A percentile compares a stretch with the other conserved stretches of the same genome.
Evolutionary conservation across 2,888 invertebrate species (phyloP).

Genomic region (Lomographa bimaculata): DNA sequence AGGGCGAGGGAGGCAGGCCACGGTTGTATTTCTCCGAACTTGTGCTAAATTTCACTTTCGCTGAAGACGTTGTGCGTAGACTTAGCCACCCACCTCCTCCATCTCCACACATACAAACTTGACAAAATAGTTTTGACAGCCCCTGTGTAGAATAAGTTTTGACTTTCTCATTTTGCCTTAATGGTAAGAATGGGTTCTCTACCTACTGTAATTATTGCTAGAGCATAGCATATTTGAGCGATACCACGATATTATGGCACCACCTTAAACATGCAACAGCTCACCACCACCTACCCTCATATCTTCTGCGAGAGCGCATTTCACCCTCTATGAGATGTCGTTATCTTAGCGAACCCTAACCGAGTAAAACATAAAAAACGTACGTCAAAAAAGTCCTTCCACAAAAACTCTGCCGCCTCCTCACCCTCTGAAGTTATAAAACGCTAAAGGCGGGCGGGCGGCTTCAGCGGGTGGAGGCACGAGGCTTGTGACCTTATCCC

Average conservation of each 20-base stretch:
- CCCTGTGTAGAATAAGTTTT: constrained; percentile 41
- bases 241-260: background rate
- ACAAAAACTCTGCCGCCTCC: constrained; percentile 77
- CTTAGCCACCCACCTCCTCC: constrained; percentile 70
- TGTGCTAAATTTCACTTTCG: constrained; percentile 84
- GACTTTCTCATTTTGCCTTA: constrained; percentile 21
- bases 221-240: background rate
- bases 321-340: constrained; percentile 73
- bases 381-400: constrained; percentile 82
- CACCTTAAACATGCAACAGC: constrained; percentile 28
- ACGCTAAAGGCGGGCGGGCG: constrained; percentile 65
- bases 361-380: constrained; percentile 82
- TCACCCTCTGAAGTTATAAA: constrained; percentile 79
- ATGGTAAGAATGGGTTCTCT: constrained; percentile 4
- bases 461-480: constrained; percentile 30
- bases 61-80: constrained; percentile 80
- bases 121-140: constrained; percentile 59
- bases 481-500: constrained; percentile 61
- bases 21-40: constrained; percentile 81
- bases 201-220: too few relatives aligned
- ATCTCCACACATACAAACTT: constrained; percentile 59
- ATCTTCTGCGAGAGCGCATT: constrained; percentile 61
- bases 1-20: constrained; percentile 54
- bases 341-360: constrained; percentile 81
- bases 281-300: constrained; percentile 46